A percentile compares a stretch with the other conserved stretches of the same genome.
Conservation (phyloP, 2,797 vertebrate species). For the Ctenosaura bakeri region DNA sequence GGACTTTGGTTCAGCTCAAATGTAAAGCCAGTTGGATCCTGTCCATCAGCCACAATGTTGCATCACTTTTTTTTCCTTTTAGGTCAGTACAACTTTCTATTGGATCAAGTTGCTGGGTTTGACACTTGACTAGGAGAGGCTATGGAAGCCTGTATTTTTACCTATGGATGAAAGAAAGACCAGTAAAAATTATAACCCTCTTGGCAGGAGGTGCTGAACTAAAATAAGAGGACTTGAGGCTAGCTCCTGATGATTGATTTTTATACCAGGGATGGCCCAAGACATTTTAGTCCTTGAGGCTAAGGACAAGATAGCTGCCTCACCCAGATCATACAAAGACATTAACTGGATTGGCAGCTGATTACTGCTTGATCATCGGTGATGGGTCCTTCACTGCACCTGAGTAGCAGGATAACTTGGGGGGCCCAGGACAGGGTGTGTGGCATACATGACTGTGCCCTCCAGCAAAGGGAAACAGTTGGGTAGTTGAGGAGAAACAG, state of each 20-base stretch:
- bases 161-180: background rate
- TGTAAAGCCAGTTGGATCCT: constrained; percentile 20
- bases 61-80: constrained; percentile 10
- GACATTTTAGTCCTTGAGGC: too few species aligned
- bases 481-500: background rate
- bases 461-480: background rate
- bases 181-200: background rate
- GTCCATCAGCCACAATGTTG: background rate
- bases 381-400: background rate
- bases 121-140: background rate
- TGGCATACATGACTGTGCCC: background rate
- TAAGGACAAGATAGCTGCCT: background rate
- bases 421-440: background rate
- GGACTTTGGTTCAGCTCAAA: constrained; percentile 38
- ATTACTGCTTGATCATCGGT: background rate
- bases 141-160: background rate
- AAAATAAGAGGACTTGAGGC: background rate
- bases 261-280: too few species aligned
- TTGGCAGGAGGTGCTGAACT: background rate
- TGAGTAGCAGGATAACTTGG: background rate
- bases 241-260: background rate
- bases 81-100: constrained; percentile 37
- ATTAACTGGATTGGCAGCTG: background rate
- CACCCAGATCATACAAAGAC: background rate
- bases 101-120: constrained; percentile 4